Evolutionary conservation across 2,888 invertebrate species (phyloP), one percentile per base, ranked within the genome.

Genomic region (Apocheima hispidaria): DNA sequence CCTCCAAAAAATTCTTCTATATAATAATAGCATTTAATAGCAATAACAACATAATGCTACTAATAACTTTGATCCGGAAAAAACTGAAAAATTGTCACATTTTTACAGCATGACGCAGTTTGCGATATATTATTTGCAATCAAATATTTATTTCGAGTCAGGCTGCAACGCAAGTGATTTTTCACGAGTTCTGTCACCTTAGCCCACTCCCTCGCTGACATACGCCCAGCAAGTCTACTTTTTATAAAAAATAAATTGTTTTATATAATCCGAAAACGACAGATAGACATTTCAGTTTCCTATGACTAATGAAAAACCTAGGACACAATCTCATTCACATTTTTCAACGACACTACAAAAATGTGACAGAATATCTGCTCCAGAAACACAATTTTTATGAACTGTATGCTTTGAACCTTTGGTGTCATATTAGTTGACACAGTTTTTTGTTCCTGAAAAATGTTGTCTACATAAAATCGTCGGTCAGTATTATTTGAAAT

Each of bases 271-370:
- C 12, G 12, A 14, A 7, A 44, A 50, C 36, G 48, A 59, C 46
- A 53, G 48, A 53, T 5, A 53, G 40, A 38, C 58, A 36, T 14
- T 38, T 10, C 48, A 46, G 59, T 35, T 53, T 59, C 53, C 53
- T 59, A 36, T 59, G 59, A 59, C 48, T 59, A 53, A 59, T 53
- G 48, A 53, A 50, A 21, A 53, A 41, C 53, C 48, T 59, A 59
- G 53, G 48, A 41, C 40, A 59, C 59, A 23, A 40, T 53, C 21
- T 53, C 59, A 53, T 59, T 59, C 59, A 53, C 40, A 53, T 52
- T 44, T 44, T 36, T 58, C 51, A 51, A 5, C 10, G 28, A 20
- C 43, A 30, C 26, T 10, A 18, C 9, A 23, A 1, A 6, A 23
- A 9, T 21, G 23, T 35, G 30, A 49, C 14, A 49, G 7, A 4